Percentiles rank a stretch among this genome's conserved stretches.
Conservation (phyloP, 1,140 invertebrate species). For the Trachelipus rathkii region DNA sequence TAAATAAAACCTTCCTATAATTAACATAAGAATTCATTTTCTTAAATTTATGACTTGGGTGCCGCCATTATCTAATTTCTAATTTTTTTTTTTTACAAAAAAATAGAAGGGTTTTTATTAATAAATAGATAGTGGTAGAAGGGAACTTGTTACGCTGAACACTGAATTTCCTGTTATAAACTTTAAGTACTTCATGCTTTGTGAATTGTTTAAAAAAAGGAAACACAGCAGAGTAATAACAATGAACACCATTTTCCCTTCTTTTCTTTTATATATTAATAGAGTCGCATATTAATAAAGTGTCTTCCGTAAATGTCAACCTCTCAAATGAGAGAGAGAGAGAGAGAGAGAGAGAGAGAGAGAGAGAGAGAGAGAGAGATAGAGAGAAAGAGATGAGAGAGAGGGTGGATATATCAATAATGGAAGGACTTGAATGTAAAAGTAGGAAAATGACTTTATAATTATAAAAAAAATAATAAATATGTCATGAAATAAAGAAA, state of each 20-base stretch:
- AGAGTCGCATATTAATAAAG: conserved; percentile 3
- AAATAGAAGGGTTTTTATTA: too few relatives aligned
- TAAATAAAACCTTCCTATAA: too few relatives aligned
- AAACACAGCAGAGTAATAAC: background rate
- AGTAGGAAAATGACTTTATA: too few relatives aligned
- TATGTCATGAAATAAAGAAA: too few relatives aligned
- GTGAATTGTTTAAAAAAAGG: background rate
- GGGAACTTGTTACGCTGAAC: background rate
- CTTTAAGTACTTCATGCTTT: conserved; percentile 2
- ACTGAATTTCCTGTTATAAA: conserved; percentile 2
- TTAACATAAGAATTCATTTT: too few relatives aligned
- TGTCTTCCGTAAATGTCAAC: conserved; percentile 3
- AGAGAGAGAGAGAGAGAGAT: background rate
- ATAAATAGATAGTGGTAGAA: background rate
- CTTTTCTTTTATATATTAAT: background rate
- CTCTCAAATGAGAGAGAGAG: background rate
- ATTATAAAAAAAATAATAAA: too few relatives aligned
- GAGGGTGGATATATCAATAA: background rate
- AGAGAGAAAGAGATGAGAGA: background rate
- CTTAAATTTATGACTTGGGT: too few relatives aligned
- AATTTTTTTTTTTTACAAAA: too few relatives aligned
- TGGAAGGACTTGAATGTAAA: too few relatives aligned
- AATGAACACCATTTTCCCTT: background rate
- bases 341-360: background rate
- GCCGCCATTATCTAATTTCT: too few relatives aligned